phyloP scores from a whole-genome alignment of 2,797 vertebrate genomes.

The Cetoscarus ocellatus region DNA sequence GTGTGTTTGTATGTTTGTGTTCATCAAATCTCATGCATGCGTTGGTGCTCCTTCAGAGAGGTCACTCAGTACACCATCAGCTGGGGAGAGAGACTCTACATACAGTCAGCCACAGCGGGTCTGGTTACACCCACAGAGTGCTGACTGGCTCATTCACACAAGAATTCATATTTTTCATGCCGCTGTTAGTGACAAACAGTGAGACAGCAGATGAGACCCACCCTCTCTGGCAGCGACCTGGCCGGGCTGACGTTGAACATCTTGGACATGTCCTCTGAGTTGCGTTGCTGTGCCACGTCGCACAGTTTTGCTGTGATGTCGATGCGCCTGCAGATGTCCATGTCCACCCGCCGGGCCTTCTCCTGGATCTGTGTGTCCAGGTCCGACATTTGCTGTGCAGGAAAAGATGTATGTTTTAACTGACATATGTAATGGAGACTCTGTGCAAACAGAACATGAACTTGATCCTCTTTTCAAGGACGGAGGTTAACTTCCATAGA shows the following conservation, averaged over 20 bases:
- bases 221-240: constrained; percentile 79
- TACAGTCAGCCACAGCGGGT: constrained; percentile 28
- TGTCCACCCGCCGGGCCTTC: constrained; percentile 98
- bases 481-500: neutral
- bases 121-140: constrained; percentile 49
- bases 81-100: constrained; percentile 5
- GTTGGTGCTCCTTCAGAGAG: constrained; percentile 2
- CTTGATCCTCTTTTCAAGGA: neutral
- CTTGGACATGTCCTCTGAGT: constrained; percentile 98
- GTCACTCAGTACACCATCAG: constrained; percentile 42
- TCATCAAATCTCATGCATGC: neutral
- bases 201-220: constrained; percentile 42
- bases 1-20: constrained; percentile 24
- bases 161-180: constrained; percentile 38
- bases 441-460: neutral
- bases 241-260: constrained; percentile 93
- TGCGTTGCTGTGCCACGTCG: constrained; percentile 98
- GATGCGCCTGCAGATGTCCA: constrained; percentile 99
- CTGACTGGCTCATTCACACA: constrained; percentile 40
- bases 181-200: constrained; percentile 20
- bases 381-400: constrained; percentile 96
- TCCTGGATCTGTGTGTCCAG: constrained; percentile 99
- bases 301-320: constrained; percentile 99
- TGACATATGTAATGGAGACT: neutral
- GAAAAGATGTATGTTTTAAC: constrained; percentile 14